These are phyloP conservation scores for Oedothorax gibbosus DNA, from an alignment of 1,140 invertebrate genomes.

Conservation along the genomic window DNA sequence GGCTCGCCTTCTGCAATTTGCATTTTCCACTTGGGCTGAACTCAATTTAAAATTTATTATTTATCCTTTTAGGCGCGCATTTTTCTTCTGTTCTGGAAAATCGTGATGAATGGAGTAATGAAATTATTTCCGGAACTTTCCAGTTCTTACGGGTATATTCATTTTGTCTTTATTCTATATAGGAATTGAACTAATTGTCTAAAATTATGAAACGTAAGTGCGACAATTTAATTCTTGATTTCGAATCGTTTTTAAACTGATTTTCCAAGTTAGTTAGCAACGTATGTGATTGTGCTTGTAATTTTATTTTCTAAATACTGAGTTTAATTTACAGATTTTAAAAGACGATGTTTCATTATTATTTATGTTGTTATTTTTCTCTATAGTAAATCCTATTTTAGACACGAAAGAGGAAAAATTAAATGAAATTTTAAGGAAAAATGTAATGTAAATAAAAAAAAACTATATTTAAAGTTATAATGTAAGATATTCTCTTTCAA, in stretches of 20 bases:
- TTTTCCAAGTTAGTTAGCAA: too few species aligned
- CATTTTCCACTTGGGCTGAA: constrained; percentile 44
- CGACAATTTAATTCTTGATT: constrained; percentile 18
- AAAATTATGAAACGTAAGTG: constrained; percentile 34
- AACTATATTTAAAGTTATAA: too few species aligned
- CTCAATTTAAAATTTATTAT: constrained; percentile 48
- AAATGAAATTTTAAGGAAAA: too few species aligned
- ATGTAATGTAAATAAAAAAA: too few species aligned
- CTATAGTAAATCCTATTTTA: too few species aligned
- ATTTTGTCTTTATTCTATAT: neutral
- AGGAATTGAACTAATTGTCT: constrained; percentile 40
- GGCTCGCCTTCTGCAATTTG: constrained; percentile 5
- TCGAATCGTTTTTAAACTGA: constrained; percentile 6
- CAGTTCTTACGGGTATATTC: neutral
- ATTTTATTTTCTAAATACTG: too few species aligned
- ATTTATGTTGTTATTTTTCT: too few species aligned
- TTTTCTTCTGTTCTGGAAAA: constrained; percentile 24
- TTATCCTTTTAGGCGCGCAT: constrained; percentile 3
- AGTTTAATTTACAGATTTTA: too few species aligned
- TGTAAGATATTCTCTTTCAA: too few species aligned
- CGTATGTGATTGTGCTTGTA: too few species aligned
- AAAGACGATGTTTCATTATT: too few species aligned
- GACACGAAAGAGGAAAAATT: too few species aligned
- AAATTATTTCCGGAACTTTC: constrained; percentile 22
- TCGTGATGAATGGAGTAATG: constrained; percentile 29